Evolutionary conservation across 2,888 invertebrate genomes (phyloP).

Genomic region (Dryomyza anilis): DNA sequence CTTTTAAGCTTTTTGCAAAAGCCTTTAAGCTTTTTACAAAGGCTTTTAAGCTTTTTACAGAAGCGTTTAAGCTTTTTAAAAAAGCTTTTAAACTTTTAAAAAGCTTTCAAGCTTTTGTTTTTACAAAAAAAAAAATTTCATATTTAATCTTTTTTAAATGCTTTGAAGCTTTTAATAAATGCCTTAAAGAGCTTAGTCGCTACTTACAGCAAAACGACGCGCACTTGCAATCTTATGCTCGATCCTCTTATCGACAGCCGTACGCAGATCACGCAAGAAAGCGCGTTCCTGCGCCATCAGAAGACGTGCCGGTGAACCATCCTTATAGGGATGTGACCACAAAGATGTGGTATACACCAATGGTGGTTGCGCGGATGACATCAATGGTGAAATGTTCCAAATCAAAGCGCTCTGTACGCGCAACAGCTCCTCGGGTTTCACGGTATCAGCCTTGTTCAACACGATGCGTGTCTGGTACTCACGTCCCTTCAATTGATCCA

Average conservation of each 20-base stretch:
- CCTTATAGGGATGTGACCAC: conserved; percentile 85
- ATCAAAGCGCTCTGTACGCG: conserved; percentile 91
- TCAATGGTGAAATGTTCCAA: conserved; percentile 95
- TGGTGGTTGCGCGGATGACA: conserved; percentile 93
- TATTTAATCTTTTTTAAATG: too few relatives aligned
- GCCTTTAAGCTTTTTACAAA: too few relatives aligned
- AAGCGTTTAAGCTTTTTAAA: too few relatives aligned
- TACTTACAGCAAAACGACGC: conserved; percentile 89
- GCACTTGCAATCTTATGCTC: conserved; percentile 95
- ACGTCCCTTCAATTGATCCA: conserved; percentile 92
- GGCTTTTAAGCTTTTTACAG: too few relatives aligned
- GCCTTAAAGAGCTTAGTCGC: neutral
- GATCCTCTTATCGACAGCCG: conserved; percentile 85
- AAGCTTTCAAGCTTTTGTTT: too few relatives aligned
- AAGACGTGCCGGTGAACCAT: conserved; percentile 79
- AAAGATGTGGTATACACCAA: conserved; percentile 88
- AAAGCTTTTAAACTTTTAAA: too few relatives aligned
- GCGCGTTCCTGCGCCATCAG: conserved; percentile 88
- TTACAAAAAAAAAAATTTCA: too few relatives aligned
- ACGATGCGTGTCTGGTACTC: conserved; percentile 92
- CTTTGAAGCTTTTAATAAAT: too few relatives aligned
- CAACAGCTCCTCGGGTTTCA: conserved; percentile 90
- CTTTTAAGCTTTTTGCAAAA: too few relatives aligned
- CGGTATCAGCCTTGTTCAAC: conserved; percentile 92
- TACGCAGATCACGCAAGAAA: conserved; percentile 82